A percentile compares a stretch with the other conserved stretches of the same genome.
phyloP scores from a whole-genome alignment of 2,888 invertebrate species.

The Aphodius granarius region DNA sequence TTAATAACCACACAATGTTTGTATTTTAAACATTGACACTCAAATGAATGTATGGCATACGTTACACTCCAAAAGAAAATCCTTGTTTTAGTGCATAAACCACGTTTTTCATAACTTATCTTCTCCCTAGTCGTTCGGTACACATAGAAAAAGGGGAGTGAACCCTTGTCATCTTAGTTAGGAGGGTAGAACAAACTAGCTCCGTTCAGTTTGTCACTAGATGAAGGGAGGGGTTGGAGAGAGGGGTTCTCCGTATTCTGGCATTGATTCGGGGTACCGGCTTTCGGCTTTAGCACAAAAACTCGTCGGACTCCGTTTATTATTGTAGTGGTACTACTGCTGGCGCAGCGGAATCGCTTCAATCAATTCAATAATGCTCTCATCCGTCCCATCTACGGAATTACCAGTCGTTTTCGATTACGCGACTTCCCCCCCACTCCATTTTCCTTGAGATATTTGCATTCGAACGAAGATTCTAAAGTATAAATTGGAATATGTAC shows the following conservation, averaged over 20 bases:
- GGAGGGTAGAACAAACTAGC: background rate
- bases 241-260: background rate
- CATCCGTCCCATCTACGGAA: background rate
- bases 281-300: slow-evolving; percentile 23
- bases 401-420: background rate
- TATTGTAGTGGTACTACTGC: slow-evolving; percentile 23
- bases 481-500: background rate
- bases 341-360: slow-evolving; percentile 23
- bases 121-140: background rate
- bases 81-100: background rate
- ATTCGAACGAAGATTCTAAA: background rate
- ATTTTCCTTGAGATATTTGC: background rate
- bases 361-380: slow-evolving; percentile 24
- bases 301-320: slow-evolving; percentile 25
- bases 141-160: background rate
- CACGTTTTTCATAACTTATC: background rate
- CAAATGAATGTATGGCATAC: background rate
- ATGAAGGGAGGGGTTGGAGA: background rate
- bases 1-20: too few species aligned
- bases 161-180: slow-evolving; percentile 20
- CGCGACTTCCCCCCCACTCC: background rate
- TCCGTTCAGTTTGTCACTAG: background rate
- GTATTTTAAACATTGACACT: background rate
- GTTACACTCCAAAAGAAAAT: background rate
- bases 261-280: slow-evolving; percentile 23